Evolutionary conservation across 2,113 vertebrate genomes (phyloP).

Genomic region (Corythornis vintsioides): DNA sequence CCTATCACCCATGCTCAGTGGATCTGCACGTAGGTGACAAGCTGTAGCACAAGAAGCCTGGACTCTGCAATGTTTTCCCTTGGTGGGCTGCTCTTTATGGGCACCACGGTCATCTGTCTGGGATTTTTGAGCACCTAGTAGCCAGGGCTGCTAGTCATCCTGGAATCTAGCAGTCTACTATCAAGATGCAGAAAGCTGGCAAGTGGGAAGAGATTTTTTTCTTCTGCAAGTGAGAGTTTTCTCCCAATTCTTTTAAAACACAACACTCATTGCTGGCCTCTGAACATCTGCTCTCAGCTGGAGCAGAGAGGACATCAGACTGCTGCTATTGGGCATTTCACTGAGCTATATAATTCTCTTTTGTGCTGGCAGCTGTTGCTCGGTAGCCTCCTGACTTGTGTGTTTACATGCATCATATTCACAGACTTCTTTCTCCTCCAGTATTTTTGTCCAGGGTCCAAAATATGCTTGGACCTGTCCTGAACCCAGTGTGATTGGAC

Average conservation of each 20-base stretch:
- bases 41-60: background rate
- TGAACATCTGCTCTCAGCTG: constrained; percentile 49
- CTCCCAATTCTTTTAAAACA: constrained; percentile 14
- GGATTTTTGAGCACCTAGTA: constrained; percentile 9
- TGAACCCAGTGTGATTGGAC: background rate
- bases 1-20: background rate
- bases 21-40: background rate
- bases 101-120: background rate
- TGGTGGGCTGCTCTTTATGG: background rate
- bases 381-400: background rate
- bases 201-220: background rate
- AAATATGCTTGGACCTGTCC: background rate
- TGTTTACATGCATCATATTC: background rate
- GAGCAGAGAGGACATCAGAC: background rate
- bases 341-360: background rate
- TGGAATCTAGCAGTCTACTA: background rate
- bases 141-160: background rate
- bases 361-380: background rate
- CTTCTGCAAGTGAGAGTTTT: background rate
- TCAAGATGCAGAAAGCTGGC: background rate
- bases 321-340: background rate
- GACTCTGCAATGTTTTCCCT: background rate
- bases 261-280: background rate
- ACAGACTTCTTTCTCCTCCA: background rate
- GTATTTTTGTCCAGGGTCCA: background rate